phyloP scores from a whole-genome alignment of 2,888 invertebrate genomes.

The Lapara coniferarum region DNA sequence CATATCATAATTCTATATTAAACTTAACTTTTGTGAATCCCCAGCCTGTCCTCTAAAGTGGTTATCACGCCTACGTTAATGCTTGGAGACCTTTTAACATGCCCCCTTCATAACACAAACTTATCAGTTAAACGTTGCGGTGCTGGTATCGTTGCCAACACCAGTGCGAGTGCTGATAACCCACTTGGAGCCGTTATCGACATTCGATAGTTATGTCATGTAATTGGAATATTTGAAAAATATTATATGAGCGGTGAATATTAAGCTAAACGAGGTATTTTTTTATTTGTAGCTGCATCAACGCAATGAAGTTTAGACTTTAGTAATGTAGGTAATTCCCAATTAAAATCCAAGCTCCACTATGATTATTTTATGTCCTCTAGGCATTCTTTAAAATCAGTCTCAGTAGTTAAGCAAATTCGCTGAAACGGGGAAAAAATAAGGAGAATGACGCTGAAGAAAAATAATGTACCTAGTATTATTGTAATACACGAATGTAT shows the following conservation, averaged over 20 bases:
- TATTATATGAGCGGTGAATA: neutral
- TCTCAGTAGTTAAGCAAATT: no score
- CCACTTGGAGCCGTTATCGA: conserved; percentile 19
- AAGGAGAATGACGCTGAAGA: no score
- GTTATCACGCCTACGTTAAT: neutral
- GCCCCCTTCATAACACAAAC: conserved; percentile 1
- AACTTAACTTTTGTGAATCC: neutral
- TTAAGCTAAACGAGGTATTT: neutral
- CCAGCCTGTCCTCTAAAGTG: neutral
- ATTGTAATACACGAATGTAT: no score
- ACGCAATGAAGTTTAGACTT: no score
- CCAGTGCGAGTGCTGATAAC: conserved; percentile 17
- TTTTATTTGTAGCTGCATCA: no score
- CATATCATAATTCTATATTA: no score
- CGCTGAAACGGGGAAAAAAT: no score
- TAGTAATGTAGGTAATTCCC: no score
- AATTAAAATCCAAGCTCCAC: no score
- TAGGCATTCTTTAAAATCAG: no score
- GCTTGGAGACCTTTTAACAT: neutral
- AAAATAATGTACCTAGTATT: no score
- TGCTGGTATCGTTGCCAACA: conserved; percentile 21
- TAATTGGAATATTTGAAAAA: neutral
- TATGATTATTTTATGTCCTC: no score
- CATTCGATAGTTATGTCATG: conserved; percentile 16
- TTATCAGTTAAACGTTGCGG: conserved; percentile 19